Base-by-base conservation (phyloP, 2,113 vertebrate genomes). In the Orycteropus afer region DNA sequence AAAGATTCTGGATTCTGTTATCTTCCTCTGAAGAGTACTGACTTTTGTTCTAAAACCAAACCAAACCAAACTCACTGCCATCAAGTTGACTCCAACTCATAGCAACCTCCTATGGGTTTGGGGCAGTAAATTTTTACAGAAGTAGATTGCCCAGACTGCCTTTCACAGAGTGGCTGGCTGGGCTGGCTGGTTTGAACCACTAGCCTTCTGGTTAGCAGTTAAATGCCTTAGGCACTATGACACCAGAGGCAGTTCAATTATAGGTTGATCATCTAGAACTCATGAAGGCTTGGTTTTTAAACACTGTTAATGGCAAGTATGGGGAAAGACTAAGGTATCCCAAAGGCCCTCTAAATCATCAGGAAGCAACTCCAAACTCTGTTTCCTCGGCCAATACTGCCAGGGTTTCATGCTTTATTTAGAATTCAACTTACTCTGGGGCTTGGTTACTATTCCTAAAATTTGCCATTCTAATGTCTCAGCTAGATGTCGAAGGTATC, bases 1-100 rank as follows among this genome's bases (percentile, higher is more conserved):
- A 13, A 76, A 94, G 47, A 96, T 81, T 81, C n/a, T 86, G 23
- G 42, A 71, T 86, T 89, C 47, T 89, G 11, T 53, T n/a, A n/a
- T n/a, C n/a, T 92, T 92, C 23, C 57, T 77, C 61, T 76, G 51
- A 65, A 76, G 73, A 74, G 17, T 79, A 71, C 27, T 67, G n/a
- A 80, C 89, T 92, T 84, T 92, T 83, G 71, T 69, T 86, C 22
- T 47, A 40, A 34, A 53, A n/a, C n/a, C n/a, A n/a, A n/a, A n/a
- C n/a, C n/a, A n/a, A n/a, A n/a, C n/a, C n/a, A n/a, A n/a, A n/a
- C n/a, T n/a, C n/a, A n/a, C n/a, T n/a, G n/a, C n/a, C n/a, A n/a
- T n/a, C n/a, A n/a, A n/a, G n/a, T n/a, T n/a, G n/a, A n/a, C n/a
- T n/a, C n/a, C n/a, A n/a, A n/a, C n/a, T n/a, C n/a, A n/a, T n/a